These are phyloP conservation scores for Aphidius colemani DNA, from an alignment of 2,888 invertebrate genomes.

Conservation along the genomic window DNA sequence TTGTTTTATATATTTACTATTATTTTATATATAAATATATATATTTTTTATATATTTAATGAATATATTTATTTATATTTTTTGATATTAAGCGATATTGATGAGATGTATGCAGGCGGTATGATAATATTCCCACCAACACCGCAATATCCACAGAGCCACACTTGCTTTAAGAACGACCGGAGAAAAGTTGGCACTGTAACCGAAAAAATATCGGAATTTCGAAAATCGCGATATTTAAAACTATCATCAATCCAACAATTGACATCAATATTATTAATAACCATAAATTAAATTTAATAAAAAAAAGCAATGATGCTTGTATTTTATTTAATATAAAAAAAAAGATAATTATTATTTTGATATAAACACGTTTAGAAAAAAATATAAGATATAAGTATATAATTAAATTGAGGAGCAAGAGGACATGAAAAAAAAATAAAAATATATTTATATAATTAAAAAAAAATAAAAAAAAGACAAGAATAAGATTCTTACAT, in stretches of 20 bases:
- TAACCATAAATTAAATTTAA: constrained; percentile 3
- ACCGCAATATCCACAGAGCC: constrained; percentile 30
- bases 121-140: constrained; percentile 28
- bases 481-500: constrained; percentile 59
- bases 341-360: constrained; percentile 7
- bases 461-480: constrained; percentile 19
- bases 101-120: constrained; percentile 27
- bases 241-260: neutral
- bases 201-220: constrained; percentile 42
- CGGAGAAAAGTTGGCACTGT: constrained; percentile 62
- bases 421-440: constrained; percentile 17
- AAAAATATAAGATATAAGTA: constrained; percentile 1
- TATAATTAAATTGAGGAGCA: constrained; percentile 14
- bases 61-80: constrained; percentile 5
- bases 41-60: constrained; percentile 3
- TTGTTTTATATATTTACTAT: constrained; percentile 8
- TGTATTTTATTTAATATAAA: neutral
- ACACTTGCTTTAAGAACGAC: constrained; percentile 52
- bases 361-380: neutral
- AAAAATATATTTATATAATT: too few relatives aligned
- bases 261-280: neutral
- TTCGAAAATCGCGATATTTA: constrained; percentile 31
- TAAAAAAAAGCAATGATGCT: neutral
- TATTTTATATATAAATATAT: neutral
- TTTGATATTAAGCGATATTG: constrained; percentile 3